A percentile compares a stretch with the other conserved stretches of the same genome.
Evolutionary conservation across 1,140 invertebrate species (phyloP).

Genomic region (Drosophila pallidifrons): DNA sequence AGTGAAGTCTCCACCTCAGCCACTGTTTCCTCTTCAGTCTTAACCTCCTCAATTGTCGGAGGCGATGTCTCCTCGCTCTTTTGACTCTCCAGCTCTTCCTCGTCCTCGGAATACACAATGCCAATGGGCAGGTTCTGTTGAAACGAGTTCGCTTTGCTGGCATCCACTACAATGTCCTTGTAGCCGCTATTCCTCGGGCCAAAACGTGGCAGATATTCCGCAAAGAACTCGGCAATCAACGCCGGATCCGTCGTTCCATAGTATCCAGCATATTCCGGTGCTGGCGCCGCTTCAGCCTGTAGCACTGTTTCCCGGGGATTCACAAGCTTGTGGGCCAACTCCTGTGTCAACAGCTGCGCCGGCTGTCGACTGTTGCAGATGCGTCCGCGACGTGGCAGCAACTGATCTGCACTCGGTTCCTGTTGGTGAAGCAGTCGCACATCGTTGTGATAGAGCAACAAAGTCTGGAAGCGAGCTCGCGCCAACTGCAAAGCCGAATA

Average conservation of each 20-base stretch:
- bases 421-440: conserved; percentile 19
- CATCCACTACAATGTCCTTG: conserved; percentile 60
- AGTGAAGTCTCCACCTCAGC: not conserved
- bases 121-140: conserved; percentile 72
- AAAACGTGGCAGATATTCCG: conserved; percentile 61
- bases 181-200: conserved; percentile 55
- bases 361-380: not conserved
- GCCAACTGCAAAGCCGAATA: conserved; percentile 36
- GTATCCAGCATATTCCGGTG: conserved; percentile 59
- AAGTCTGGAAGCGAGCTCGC: conserved; percentile 35
- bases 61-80: not conserved
- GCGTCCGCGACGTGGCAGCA: conserved; percentile 36
- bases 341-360: not conserved
- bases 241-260: conserved; percentile 43
- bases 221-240: conserved; percentile 52
- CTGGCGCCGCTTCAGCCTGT: conserved; percentile 7
- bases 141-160: conserved; percentile 50
- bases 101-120: conserved; percentile 54
- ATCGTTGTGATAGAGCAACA: conserved; percentile 35
- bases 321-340: conserved; percentile 27
- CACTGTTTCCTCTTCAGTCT: not conserved
- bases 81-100: conserved; percentile 34
- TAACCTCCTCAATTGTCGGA: not conserved
- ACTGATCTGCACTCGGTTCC: conserved; percentile 15
- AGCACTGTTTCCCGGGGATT: conserved; percentile 52